Percentiles rank a stretch among this genome's conserved stretches.
Conservation (phyloP, 1,140 invertebrate species). For the Eriosoma lanigerum region DNA sequence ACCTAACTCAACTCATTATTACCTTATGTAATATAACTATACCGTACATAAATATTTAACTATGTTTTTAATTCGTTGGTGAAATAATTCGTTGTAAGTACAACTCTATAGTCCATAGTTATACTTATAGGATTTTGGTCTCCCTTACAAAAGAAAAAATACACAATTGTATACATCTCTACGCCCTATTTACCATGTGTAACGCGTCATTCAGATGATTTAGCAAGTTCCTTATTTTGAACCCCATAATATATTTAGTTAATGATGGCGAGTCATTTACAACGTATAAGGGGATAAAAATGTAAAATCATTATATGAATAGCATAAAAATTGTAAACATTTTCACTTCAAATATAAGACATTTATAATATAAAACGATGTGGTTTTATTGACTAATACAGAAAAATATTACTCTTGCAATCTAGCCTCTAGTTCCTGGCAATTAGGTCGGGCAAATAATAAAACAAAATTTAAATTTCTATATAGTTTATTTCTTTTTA, state of each 20-base stretch:
- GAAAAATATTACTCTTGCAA: no score
- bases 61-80: background rate
- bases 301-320: slow-evolving; percentile 2
- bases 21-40: no score
- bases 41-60: no score
- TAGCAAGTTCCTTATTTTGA: slow-evolving; percentile 17
- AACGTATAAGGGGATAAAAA: slow-evolving; percentile 12
- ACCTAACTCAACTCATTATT: no score
- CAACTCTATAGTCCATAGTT: background rate
- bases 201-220: slow-evolving; percentile 27
- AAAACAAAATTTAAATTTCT: no score
- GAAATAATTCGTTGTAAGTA: slow-evolving; percentile 1
- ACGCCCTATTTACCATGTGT: slow-evolving; percentile 7
- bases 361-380: no score
- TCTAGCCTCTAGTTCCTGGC: no score
- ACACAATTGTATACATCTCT: background rate
- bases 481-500: no score
- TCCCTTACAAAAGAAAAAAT: background rate
- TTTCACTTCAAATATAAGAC: background rate
- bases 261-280: slow-evolving; percentile 10
- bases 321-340: background rate
- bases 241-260: background rate
- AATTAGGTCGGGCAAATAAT: no score
- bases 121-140: background rate
- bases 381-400: no score